Base-by-base conservation (phyloP, 2,888 invertebrate species). In the Euplexia lucipara region DNA sequence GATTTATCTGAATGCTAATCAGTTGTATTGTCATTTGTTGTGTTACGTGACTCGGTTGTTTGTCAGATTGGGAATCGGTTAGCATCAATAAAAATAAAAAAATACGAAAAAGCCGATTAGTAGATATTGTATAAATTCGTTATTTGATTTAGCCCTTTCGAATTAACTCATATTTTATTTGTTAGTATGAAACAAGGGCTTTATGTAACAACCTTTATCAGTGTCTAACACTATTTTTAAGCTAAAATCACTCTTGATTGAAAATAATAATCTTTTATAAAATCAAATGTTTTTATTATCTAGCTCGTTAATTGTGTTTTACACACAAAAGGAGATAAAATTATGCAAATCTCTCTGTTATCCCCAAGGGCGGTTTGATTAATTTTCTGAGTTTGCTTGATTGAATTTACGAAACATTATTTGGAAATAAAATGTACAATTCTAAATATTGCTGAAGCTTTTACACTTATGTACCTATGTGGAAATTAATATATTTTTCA, bases 271-370 rank as follows among this genome's bases (percentile, higher is more conserved):
- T 14, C 52, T 34, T 2, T 42, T 20, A 41, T 47, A 41, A 71
- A 72, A 76, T 69, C 44, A 71, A 79, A 80, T 77, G 74, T 71
- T 74, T 70, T 65, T 69, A 62, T 69, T 74, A 44, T 75, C 68
- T 61, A 62, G 48, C 52, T 67, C 59, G 73, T 72, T 79, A 73
- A 83, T 82, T 83, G 78, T 80, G 63, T 82, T 83, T 70, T 65
- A 70, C 61, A 75, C 60, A 83, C 82, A 86, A 85, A 81, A 70
- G 79, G 75, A 61, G 53, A 61, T 37, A 67, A 63, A 70, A 65
- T 75, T 82, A 87, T 84, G 85, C 71, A 84, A 85, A 87, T 85
- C 59, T 71, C 74, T 68, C 75, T 68, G 79, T 81, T 82, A 83
- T 79, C 66, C 66, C 62, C 35, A 34, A 49, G 67, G 79, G 73